Percentiles rank a stretch among this genome's conserved stretches.
phyloP scores from a whole-genome alignment of 2,888 invertebrate genomes.

The Cosmopolites sordidus region DNA sequence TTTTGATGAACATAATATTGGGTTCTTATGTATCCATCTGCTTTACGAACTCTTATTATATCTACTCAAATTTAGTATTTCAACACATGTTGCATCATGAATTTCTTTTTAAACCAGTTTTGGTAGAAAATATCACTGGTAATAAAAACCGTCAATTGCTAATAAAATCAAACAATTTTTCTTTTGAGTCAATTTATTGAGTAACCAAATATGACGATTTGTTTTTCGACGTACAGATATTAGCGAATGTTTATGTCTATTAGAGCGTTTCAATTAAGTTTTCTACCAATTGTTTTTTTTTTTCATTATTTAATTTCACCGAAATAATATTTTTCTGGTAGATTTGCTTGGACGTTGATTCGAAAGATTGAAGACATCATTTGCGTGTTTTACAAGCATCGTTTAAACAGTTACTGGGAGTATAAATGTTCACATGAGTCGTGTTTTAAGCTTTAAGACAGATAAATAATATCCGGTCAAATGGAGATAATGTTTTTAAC shows the following conservation, averaged over 20 bases:
- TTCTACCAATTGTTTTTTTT: background rate
- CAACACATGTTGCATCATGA: too few relatives aligned
- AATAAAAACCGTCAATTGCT: too few relatives aligned
- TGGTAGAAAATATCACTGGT: too few relatives aligned
- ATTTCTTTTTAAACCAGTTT: too few relatives aligned
- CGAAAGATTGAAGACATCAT: background rate
- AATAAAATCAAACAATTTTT: background rate
- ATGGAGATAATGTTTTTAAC: conserved; percentile 14
- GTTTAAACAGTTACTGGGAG: background rate
- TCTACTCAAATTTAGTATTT: too few relatives aligned
- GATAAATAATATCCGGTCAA: conserved; percentile 19
- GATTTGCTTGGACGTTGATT: background rate
- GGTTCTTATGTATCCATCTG: too few relatives aligned
- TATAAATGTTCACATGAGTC: too few relatives aligned
- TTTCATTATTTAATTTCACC: background rate
- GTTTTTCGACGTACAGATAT: background rate
- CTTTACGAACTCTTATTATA: too few relatives aligned
- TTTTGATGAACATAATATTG: too few relatives aligned
- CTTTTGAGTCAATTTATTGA: background rate
- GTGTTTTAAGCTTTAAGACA: conserved; percentile 8
- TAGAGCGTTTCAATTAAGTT: background rate
- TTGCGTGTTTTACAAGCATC: background rate
- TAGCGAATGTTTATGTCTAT: background rate
- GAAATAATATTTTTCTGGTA: background rate
- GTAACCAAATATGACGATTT: background rate